These are phyloP conservation scores for Thaumatotibia leucotreta DNA, from an alignment of 1,140 invertebrate genomes.

Conservation along the genomic window DNA sequence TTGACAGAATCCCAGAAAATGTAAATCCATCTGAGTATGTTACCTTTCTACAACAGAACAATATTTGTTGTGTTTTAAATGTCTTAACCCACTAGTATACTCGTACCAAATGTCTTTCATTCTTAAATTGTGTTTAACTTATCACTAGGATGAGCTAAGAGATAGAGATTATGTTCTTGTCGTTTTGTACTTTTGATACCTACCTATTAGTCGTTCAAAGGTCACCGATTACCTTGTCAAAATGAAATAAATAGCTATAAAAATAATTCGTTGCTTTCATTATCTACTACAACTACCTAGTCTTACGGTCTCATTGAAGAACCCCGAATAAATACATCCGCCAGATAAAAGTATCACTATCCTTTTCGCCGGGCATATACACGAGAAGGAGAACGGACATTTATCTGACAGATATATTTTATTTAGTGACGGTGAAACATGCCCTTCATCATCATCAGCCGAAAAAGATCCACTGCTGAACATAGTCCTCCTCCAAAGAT, in stretches of 20 bases:
- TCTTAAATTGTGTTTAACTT: conserved; percentile 65
- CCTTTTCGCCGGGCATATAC: too few relatives aligned
- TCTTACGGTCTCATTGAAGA: too few relatives aligned
- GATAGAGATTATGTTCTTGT: conserved; percentile 68
- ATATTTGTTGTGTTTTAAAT: conserved; percentile 36
- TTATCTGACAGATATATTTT: too few relatives aligned
- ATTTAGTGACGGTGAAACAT: too few relatives aligned
- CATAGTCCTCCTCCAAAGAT: too few relatives aligned
- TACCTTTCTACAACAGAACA: too few relatives aligned
- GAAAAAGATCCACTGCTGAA: too few relatives aligned
- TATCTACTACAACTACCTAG: too few relatives aligned
- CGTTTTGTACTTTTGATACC: conserved; percentile 73
- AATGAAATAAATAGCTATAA: conserved; percentile 72
- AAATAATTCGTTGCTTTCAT: conserved; percentile 25
- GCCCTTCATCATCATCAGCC: too few relatives aligned
- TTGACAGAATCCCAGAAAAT: not conserved
- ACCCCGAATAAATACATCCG: too few relatives aligned
- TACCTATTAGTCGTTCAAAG: conserved; percentile 66
- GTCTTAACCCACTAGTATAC: conserved; percentile 36
- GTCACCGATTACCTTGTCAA: conserved; percentile 73
- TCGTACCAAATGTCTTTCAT: conserved; percentile 57
- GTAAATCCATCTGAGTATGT: conserved; percentile 17
- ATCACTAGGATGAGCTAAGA: conserved; percentile 53
- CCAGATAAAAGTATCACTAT: too few relatives aligned
- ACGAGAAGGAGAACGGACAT: too few relatives aligned